Evolutionary conservation across 2,797 vertebrate species (phyloP).

Genomic region (Ficedula albicollis): DNA sequence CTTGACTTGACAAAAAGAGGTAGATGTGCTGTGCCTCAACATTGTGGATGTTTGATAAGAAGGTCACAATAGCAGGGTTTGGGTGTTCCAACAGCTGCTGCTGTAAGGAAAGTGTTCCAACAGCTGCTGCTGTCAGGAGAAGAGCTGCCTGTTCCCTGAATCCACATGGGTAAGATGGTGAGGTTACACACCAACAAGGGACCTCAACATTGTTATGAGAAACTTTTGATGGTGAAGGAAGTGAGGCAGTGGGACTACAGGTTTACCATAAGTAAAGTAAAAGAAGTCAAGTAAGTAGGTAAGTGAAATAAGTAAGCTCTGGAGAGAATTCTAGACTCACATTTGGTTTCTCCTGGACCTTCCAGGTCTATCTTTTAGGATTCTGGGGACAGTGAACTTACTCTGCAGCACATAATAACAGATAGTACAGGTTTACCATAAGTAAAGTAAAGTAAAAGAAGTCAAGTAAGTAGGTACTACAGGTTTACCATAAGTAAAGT

Average conservation of each 20-base stretch:
- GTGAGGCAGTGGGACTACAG: not conserved
- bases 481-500: not conserved
- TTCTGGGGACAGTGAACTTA: not conserved
- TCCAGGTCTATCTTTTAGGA: not conserved
- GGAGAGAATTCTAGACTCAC: not conserved
- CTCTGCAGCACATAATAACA: fast-evolving
- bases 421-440: too few relatives aligned
- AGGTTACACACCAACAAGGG: not conserved
- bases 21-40: fast-evolving
- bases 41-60: not conserved
- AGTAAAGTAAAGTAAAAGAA: too few relatives aligned
- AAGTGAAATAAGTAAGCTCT: not conserved
- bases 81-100: not conserved
- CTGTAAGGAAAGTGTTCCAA: not conserved
- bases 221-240: not conserved
- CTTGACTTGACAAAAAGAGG: not conserved
- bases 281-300: too few relatives aligned
- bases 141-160: not conserved
- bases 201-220: not conserved
- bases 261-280: not conserved
- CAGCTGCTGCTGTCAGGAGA: not conserved
- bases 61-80: not conserved
- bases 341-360: not conserved
- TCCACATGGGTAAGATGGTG: not conserved
- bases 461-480: too few relatives aligned